Base-by-base conservation (phyloP, 1,140 invertebrate genomes). In the Drosophila pseudoobscura region DNA sequence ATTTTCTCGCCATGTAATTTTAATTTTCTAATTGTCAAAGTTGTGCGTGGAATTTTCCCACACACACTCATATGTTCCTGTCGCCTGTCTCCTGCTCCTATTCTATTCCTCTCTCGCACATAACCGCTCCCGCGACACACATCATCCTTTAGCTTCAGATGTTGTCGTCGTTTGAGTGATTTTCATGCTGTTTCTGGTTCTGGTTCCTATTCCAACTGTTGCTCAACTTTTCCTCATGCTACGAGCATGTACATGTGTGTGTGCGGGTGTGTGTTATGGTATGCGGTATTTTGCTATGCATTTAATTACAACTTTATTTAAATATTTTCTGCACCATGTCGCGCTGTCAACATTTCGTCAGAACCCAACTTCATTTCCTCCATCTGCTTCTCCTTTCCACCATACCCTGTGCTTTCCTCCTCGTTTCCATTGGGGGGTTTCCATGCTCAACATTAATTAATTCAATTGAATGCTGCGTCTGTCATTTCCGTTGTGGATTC, bases 291-390 rank as follows among this genome's bases (percentile, higher is more conserved):
- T 65, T 20, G 68, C 68, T 58, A 80, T 80, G 78, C 82, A 73
- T 87, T 87, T 87, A 87, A 87, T 88, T 87, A 87, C 83, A 82
- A 88, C 82, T 87, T 87, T 87, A 87, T 87, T 87, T 82, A 78
- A 82, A 88, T 87, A 88, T 87, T 82, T 78, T 87, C 59, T 63
- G 83, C 78, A 61, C 47, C 55, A 63, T 85, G 82, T 77, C 62
- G 62, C 54, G 22, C 47, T 49, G 68, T 78, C 71, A 66, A 62
- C 65, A 60, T 78, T 70, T 77, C 20, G 75, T 77, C 70, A 60
- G 65, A 49, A 24, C 24, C 24, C 24, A 39, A 39, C 11, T 39
- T 39, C 35, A 39, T 39, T 62, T 72, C 29, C 29, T 43, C 17
- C 47, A 8, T 45, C 39, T 17, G 7, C n/a, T 52, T 15, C 63